Evolutionary conservation across 2,888 invertebrate species (phyloP), one percentile per base, ranked within the genome.

Genomic region (Nebria brevicollis): DNA sequence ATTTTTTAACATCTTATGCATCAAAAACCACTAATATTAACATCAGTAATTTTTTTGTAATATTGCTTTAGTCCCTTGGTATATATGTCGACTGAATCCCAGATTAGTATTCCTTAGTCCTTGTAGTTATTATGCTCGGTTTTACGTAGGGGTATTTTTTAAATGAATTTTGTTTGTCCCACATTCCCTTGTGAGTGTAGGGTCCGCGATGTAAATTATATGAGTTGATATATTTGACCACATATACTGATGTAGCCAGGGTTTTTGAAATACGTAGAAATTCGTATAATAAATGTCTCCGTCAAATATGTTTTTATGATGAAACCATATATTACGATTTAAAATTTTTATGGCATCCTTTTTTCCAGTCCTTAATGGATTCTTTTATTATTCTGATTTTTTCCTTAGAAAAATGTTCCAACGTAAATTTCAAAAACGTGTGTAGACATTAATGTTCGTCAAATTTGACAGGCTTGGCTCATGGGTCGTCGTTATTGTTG

Each of bases 191-290:
- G 25, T 7, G 15, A 68, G 7, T 68, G n/a, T 8, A 68, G 68
- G 15, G 20, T 68, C 20, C 25, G 68, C 4, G 68, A 68, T 68
- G 15, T 68, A 68, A 25, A 68, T 68, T 8, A 13, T 68, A 54
- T 54, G 54, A 11, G 54, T 54, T 54, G 54, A 8, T 68, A 11
- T 15, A 68, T 68, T 15, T 68, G 10, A 64, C 66, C 20, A 84
- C 84, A 84, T 82, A 85, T 85, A 85, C 85, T 85, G 85, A 85
- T 84, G 83, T 84, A 84, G 82, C 82, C 81, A 82, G 83, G 83
- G 83, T 82, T 83, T 84, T 83, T 20, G 84, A 84, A 84, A 43
- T 54, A 82, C 81, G 81, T 82, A 79, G 79, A 83, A 84, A 85
- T 85, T 85, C 84, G 84, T 85, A 84, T 84, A 83, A 83, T 82